Evolutionary conservation across 2,797 vertebrate genomes (phyloP).

Genomic region (Hemibagrus guttatus): DNA sequence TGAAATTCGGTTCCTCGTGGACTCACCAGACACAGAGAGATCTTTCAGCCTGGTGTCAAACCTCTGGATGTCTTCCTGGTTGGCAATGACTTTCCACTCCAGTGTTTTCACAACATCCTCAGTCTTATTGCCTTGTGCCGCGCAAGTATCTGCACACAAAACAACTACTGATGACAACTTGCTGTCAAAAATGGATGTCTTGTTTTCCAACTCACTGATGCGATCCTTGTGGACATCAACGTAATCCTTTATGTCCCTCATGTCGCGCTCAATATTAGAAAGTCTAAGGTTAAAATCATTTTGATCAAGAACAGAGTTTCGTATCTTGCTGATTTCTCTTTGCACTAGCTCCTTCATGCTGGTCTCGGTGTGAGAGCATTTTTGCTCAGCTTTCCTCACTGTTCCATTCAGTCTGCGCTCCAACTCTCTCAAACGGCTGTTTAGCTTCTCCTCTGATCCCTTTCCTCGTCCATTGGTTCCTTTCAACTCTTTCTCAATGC

Average conservation of each 20-base stretch:
- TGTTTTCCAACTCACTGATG: slow-evolving; percentile 68
- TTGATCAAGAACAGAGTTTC: slow-evolving; percentile 63
- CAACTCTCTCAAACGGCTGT: slow-evolving; percentile 71
- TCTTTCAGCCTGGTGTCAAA: slow-evolving; percentile 76
- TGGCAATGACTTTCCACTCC: slow-evolving; percentile 77
- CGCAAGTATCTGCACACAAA: slow-evolving; percentile 79
- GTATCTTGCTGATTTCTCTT: slow-evolving; percentile 74
- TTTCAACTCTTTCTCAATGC: slow-evolving; percentile 74
- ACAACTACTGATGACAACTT: slow-evolving; percentile 70
- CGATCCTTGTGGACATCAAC: slow-evolving; percentile 71
- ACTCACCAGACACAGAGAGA: slow-evolving; percentile 74
- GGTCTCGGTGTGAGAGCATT: slow-evolving; percentile 72
- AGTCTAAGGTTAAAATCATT: slow-evolving; percentile 72
- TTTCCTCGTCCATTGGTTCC: slow-evolving; percentile 60
- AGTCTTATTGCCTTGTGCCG: slow-evolving; percentile 51
- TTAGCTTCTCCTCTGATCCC: slow-evolving; percentile 72
- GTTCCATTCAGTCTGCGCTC: slow-evolving; percentile 83
- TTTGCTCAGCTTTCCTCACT: slow-evolving; percentile 78
- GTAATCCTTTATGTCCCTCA: slow-evolving; percentile 69
- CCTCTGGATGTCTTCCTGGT: slow-evolving; percentile 73
- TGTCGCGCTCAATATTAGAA: slow-evolving; percentile 74
- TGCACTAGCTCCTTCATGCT: slow-evolving; percentile 75
- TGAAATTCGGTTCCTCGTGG: slow-evolving; percentile 68
- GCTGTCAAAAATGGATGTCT: slow-evolving; percentile 71
- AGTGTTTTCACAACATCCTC: slow-evolving; percentile 77